Base-by-base conservation (phyloP, 2,888 invertebrate species). In the Hirudinaria manillensis region DNA sequence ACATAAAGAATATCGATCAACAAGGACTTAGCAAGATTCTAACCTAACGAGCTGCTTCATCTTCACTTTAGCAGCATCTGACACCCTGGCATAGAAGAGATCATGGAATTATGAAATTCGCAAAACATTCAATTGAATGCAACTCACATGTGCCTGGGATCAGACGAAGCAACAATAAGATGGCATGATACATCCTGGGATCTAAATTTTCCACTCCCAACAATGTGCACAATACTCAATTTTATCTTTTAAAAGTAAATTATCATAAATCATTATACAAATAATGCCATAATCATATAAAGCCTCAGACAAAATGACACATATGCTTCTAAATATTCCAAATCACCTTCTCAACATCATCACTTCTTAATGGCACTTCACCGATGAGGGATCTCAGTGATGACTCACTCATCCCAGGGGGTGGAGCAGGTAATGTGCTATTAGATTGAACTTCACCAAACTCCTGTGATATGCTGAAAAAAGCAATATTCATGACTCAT, bases 61-160 rank as follows among this genome's bases (percentile, higher is more conserved):
- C 80, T 93, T 92, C 78, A 90, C 89, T 82, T 94, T 93, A 1
- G 93, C 94, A 76, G 91, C 89, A 83, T 93, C 93, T 74, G 93
- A 93, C 67, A 95, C 92, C 85, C 91, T 92, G 76, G n/a, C 55
- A 55, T 24, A 6, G 27, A 61, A 61, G 6, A 16, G 10, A 13
- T 61, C 61, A 61, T 24, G n/a, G 6, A 61, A 61, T 24, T 27
- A 32, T 24, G 10, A n/a, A 53, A 51, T n/a, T 21, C 4, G 72
- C 56, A 21, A 71, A 21, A 32, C 72, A 32, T 6, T 51, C 24
- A 19, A 10, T 53, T 19, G 72, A 66, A 21, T 45, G 3, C 6
- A 2, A 38, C 79, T 72, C 72, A 84, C 84, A 83, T 83, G 78
- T 86, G 85, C 78, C 94, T 88, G 0, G 93, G 92, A 83, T 95